These are phyloP conservation scores for Melanotaenia duboulayi DNA, from an alignment of 2,113 vertebrate genomes.

Conservation along the genomic window DNA sequence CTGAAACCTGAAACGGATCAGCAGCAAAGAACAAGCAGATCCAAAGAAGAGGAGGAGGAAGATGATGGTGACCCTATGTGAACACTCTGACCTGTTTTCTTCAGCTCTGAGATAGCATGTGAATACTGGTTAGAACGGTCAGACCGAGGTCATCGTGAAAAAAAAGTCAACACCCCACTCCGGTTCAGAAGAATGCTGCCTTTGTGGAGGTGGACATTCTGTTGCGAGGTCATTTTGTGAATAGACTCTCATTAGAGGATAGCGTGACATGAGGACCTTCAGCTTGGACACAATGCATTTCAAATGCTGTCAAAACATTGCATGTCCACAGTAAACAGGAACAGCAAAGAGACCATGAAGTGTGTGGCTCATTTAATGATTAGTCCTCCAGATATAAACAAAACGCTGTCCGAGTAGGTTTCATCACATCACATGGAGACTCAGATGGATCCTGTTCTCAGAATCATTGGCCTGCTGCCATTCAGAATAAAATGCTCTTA, in stretches of 20 bases:
- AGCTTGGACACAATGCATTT: conserved; percentile 19
- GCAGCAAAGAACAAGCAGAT: conserved; percentile 1
- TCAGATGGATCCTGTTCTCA: not conserved
- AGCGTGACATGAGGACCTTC: conserved; percentile 56
- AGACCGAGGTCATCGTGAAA: conserved; percentile 21
- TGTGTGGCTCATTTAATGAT: conserved; percentile 48
- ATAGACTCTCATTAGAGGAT: conserved; percentile 51
- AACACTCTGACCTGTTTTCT: conserved; percentile 55
- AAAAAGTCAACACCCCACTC: conserved; percentile 24
- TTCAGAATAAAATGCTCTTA: too few relatives aligned
- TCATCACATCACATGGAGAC: not conserved
- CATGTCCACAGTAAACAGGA: conserved; percentile 54
- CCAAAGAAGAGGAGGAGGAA: not conserved
- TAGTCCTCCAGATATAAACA: conserved; percentile 46
- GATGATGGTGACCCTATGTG: conserved; percentile 1
- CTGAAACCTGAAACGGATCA: conserved; percentile 1
- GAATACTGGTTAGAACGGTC: conserved; percentile 14
- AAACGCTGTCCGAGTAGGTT: conserved; percentile 10
- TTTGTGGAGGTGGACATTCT: conserved; percentile 42
- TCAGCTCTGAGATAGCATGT: conserved; percentile 27
- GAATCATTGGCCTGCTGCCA: too few relatives aligned
- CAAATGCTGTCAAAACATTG: conserved; percentile 32
- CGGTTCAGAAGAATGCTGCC: conserved; percentile 31
- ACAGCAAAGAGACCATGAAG: conserved; percentile 30
- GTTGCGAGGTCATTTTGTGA: conserved; percentile 6